Base-by-base conservation (phyloP, 37 sponge, comb jelly and placozoan genomes). In the Eunapius fragilis region DNA sequence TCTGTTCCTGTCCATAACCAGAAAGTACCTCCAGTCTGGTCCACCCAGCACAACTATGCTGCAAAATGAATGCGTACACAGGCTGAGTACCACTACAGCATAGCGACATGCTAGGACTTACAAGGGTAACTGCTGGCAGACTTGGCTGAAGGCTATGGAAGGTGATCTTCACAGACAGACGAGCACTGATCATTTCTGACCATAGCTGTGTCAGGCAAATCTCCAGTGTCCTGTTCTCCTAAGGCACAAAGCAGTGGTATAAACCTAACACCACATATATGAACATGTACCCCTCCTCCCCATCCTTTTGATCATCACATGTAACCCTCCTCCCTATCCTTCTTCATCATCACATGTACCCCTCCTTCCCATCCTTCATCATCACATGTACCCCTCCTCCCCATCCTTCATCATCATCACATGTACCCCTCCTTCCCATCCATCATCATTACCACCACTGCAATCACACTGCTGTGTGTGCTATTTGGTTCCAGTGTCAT, bases 181-280 rank as follows among this genome's bases (percentile, higher is more conserved):
- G 49, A 31, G 75, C 73, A 45, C 79, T 81, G 37, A 68, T 50
- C 47, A 90, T 31, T 9, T 91, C 91, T 31, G 95, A 83, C 97
- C 97, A 96, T 37, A 89, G 94, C 75, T 87, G 92, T 30, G 89
- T 79, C 68, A 94, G 27, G 70, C 90, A 91, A 72, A 96, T 50
- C 80, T 96, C 97, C 85, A 96, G 45, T 14, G 93, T 96, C 24
- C 41, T 33, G 19, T 90, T 89, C 70, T 90, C 93, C 97, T 96
- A 50, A 0, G 35, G 50, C 6, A 14, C 80, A 58, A 6, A 83
- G 37, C n/a, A n/a, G n/a, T n/a, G n/a, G n/a, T n/a, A n/a, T n/a
- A n/a, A n/a, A n/a, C n/a, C n/a, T n/a, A n/a, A n/a, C n/a, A n/a
- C n/a, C n/a, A n/a, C n/a, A n/a, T n/a, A n/a, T n/a, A n/a, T n/a